Evolutionary conservation across 2,113 vertebrate genomes (phyloP).

Genomic region (Solea solea): DNA sequence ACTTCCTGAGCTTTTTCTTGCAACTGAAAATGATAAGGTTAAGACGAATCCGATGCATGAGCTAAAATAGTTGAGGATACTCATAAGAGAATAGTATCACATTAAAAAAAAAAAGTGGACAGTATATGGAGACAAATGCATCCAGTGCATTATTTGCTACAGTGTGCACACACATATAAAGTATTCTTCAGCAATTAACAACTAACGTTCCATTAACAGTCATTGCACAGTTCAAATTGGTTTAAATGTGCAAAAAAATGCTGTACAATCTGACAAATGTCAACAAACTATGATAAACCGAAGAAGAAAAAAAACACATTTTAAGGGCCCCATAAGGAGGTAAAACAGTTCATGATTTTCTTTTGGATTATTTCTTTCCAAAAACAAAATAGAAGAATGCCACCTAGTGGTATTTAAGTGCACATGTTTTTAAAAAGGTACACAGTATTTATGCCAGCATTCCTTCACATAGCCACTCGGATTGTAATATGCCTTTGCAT

Average conservation of each 20-base stretch:
- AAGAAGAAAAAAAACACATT: neutral
- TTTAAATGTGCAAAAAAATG: conserved; percentile 24
- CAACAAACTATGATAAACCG: neutral
- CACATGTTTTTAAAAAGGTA: conserved; percentile 25
- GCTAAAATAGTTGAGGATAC: conserved; percentile 20
- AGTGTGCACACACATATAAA: conserved; percentile 56
- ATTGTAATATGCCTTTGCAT: conserved; percentile 36
- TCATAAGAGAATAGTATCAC: neutral
- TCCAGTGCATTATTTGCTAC: conserved; percentile 71
- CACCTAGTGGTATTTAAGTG: conserved; percentile 38
- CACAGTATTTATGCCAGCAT: conserved; percentile 6
- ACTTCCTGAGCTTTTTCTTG: conserved; percentile 55
- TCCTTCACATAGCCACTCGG: conserved; percentile 7
- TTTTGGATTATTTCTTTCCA: too few relatives aligned
- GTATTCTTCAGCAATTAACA: neutral
- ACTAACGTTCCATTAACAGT: conserved; percentile 17
- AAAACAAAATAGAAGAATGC: conserved; percentile 16
- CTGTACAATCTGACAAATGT: neutral
- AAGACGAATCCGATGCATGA: neutral
- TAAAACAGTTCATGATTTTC: neutral
- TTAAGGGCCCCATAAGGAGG: neutral
- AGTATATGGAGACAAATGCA: conserved; percentile 59
- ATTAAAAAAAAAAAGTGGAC: conserved; percentile 14
- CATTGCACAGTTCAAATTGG: conserved; percentile 52
- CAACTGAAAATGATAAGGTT: too few relatives aligned